Percentiles rank a stretch among this genome's conserved stretches.
These are phyloP conservation scores for Tricholauxania praeusta DNA, from an alignment of 2,888 invertebrate genomes.

Conservation along the genomic window DNA sequence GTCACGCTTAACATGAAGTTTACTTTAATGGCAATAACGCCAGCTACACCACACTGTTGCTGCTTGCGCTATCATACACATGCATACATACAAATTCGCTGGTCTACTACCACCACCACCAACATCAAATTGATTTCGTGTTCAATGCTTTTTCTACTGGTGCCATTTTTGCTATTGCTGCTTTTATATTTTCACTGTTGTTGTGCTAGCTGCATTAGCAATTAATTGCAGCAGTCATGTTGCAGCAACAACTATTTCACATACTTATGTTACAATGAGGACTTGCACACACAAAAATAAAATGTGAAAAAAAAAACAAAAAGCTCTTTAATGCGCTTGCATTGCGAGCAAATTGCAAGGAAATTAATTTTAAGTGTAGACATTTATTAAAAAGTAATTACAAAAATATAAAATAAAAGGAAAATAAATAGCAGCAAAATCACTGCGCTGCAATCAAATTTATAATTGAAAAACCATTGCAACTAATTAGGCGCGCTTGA, in stretches of 20 bases:
- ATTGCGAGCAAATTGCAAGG: neutral
- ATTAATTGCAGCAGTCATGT: slow-evolving; percentile 6
- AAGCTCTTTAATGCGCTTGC: slow-evolving; percentile 10
- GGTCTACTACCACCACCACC: neutral
- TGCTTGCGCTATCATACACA: too few species aligned
- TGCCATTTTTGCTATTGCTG: neutral
- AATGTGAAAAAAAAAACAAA: neutral
- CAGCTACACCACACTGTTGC: too few species aligned
- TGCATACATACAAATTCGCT: neutral
- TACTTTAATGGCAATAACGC: neutral
- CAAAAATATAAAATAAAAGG: too few species aligned
- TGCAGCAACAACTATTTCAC: neutral
- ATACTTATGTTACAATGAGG: neutral
- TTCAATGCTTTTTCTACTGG: neutral
- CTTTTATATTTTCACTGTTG: neutral
- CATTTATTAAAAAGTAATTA: neutral
- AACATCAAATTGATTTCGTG: slow-evolving; percentile 4
- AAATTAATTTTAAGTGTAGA: slow-evolving; percentile 16
- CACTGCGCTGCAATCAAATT: too few species aligned
- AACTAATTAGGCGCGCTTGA: too few species aligned
- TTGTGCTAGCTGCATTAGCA: neutral
- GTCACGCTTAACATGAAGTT: neutral
- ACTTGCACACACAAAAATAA: neutral
- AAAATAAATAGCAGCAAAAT: too few species aligned
- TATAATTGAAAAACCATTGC: too few species aligned